These are phyloP conservation scores for Rhynchonema sp. DNA, from an alignment of 2,888 invertebrate species.

Conservation along the genomic window DNA sequence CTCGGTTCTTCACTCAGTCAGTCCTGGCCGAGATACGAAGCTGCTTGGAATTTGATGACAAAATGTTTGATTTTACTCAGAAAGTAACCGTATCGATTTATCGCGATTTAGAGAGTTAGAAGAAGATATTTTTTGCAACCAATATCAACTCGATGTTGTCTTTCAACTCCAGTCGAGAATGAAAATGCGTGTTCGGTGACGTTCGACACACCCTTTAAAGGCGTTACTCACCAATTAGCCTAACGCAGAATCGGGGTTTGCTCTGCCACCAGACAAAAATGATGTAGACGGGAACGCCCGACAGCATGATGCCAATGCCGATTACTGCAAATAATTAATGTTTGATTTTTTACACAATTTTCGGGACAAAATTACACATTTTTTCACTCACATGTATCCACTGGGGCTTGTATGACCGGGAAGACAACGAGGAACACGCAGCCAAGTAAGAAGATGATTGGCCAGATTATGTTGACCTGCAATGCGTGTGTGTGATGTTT, in stretches of 20 bases:
- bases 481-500: background rate
- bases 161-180: no score
- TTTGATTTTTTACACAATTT: background rate
- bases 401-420: conserved; percentile 11
- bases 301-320: conserved; percentile 8
- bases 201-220: no score
- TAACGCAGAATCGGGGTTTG: background rate
- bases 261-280: conserved; percentile 1
- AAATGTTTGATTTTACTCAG: no score
- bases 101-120: no score
- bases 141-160: no score
- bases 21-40: no score
- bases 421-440: conserved; percentile 19
- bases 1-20: no score
- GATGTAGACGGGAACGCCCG: conserved; percentile 7
- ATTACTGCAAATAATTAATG: conserved; percentile 5
- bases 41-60: no score
- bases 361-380: background rate
- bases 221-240: background rate
- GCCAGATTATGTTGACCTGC: conserved; percentile 15
- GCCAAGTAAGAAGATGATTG: conserved; percentile 17
- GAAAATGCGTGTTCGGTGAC: background rate
- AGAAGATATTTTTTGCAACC: no score
- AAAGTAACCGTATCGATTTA: no score
- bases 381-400: conserved; percentile 7